These are phyloP conservation scores for Rattus rattus DNA, from an alignment of 2,113 vertebrate species.

Conservation along the genomic window DNA sequence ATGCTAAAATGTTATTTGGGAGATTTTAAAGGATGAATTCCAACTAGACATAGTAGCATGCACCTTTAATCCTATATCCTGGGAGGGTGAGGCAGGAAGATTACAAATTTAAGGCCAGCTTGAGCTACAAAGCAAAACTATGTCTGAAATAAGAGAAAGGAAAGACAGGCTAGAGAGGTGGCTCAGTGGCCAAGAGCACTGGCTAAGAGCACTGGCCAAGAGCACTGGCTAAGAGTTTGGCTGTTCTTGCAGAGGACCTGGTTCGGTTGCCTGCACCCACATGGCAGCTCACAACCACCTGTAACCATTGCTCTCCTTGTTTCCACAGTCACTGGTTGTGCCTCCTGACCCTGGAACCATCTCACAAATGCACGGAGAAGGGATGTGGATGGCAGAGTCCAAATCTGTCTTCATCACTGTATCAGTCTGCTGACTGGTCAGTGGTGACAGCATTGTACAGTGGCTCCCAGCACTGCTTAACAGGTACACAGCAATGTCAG, in stretches of 20 bases:
- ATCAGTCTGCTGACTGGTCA: background rate
- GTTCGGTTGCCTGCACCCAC: background rate
- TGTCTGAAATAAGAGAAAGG: background rate
- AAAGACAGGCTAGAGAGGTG: background rate
- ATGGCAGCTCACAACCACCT: no score
- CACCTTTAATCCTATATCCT: background rate
- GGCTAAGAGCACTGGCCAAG: background rate
- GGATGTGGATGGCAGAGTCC: background rate
- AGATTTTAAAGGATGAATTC: background rate
- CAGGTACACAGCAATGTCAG: background rate
- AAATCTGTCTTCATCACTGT: conserved; percentile 6
- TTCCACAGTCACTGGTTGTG: background rate
- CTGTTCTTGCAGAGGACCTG: background rate
- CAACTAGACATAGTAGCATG: background rate
- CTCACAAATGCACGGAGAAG: background rate
- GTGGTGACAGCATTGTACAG: background rate
- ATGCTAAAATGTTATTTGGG: background rate
- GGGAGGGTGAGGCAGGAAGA: background rate
- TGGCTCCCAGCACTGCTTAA: background rate
- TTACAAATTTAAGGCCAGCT: background rate
- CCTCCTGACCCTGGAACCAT: background rate
- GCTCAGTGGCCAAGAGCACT: background rate
- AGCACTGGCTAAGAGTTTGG: background rate
- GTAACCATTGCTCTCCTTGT: conserved; percentile 8
- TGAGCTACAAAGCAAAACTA: background rate